A percentile compares a stretch with the other conserved stretches of the same genome.
phyloP scores from a whole-genome alignment of 2,888 invertebrate genomes.

The Ophioninae sp. region DNA sequence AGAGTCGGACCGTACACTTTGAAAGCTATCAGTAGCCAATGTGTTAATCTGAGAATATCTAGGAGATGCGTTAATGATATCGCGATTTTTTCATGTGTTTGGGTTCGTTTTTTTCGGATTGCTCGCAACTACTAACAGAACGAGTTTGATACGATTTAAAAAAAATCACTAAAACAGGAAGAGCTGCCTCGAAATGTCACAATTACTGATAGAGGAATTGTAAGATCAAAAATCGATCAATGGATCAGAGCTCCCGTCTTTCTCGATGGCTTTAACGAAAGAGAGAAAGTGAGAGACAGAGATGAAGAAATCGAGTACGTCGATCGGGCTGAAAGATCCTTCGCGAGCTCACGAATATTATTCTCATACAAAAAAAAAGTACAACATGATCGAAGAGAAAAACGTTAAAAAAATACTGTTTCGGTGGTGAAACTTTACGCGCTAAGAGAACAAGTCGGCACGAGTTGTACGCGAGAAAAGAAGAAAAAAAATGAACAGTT shows the following conservation, averaged over 20 bases:
- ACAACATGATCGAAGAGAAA: neutral
- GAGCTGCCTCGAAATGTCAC: neutral
- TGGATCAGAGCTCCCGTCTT: neutral
- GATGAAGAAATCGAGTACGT: neutral
- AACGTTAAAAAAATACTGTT: conserved; percentile 26
- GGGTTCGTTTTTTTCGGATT: neutral
- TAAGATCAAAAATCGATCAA: neutral
- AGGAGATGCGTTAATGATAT: neutral
- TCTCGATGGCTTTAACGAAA: neutral
- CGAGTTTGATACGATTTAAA: neutral
- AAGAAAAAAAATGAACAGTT: conserved; percentile 17
- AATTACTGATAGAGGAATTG: neutral
- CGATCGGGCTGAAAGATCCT: neutral
- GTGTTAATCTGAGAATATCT: neutral
- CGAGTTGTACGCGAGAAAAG: conserved; percentile 1
- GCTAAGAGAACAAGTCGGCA: conserved; percentile 8
- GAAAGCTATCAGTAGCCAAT: no score
- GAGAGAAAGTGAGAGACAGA: neutral
- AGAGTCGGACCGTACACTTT: no score
- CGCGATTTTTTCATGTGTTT: neutral
- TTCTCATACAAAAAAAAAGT: neutral
- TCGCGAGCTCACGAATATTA: conserved; percentile 6
- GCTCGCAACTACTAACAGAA: neutral
- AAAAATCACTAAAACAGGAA: neutral
- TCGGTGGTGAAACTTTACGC: conserved; percentile 22